phyloP scores from a whole-genome alignment of 1,140 invertebrate genomes.

The Psilanteris sp. region DNA sequence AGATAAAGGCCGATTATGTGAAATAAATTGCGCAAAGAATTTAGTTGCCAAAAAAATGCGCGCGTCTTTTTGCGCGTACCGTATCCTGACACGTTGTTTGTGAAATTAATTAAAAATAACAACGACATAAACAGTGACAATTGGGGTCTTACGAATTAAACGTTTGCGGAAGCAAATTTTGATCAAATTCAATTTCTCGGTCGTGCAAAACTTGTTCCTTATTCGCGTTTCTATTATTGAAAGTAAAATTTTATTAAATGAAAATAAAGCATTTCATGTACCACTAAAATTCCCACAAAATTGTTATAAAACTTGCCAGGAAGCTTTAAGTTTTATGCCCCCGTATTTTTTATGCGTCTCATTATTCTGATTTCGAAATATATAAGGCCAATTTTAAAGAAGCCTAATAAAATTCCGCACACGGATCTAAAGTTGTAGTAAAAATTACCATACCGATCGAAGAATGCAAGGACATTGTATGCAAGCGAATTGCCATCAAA shows the following conservation, averaged over 20 bases:
- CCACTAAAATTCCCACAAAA: not conserved
- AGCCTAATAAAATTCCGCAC: conserved; percentile 30
- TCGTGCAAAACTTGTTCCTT: not conserved
- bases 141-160: too few species aligned
- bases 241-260: conserved; percentile 10
- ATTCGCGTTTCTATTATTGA: not conserved
- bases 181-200: too few species aligned
- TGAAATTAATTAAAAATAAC: too few species aligned
- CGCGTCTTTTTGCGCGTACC: not conserved
- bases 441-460: conserved; percentile 45
- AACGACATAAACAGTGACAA: too few species aligned
- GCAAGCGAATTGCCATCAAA: not conserved
- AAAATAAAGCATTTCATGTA: conserved; percentile 11
- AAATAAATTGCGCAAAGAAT: conserved; percentile 1
- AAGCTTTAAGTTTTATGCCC: conserved; percentile 30
- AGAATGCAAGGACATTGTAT: too few species aligned
- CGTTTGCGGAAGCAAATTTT: too few species aligned
- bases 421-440: conserved; percentile 26
- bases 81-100: too few species aligned
- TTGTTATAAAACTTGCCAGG: conserved; percentile 13
- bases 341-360: conserved; percentile 36
- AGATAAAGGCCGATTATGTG: conserved; percentile 2
- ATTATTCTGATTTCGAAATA: too few species aligned
- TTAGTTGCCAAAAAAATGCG: not conserved
- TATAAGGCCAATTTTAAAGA: conserved; percentile 16